Conservation (phyloP, 2,797 vertebrate species). For the Rhynchonycteris naso region DNA sequence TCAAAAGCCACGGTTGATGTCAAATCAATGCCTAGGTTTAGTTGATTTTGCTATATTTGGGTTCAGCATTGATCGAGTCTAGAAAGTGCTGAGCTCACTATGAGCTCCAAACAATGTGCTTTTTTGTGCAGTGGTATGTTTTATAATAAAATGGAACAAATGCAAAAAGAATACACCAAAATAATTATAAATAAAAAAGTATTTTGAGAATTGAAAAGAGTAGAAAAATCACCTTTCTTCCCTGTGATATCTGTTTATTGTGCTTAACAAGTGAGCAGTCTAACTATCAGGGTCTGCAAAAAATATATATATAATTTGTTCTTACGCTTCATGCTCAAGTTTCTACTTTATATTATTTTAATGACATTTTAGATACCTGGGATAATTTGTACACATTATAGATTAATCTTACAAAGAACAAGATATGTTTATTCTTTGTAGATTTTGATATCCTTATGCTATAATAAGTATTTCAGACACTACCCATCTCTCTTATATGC, state of each 20-base stretch:
- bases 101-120: conserved; percentile 48
- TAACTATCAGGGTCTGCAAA: background rate
- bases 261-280: background rate
- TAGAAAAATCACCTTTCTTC: background rate
- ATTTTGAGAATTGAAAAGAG: background rate
- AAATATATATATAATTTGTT: background rate
- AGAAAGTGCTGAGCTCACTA: conserved; percentile 51
- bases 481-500: background rate
- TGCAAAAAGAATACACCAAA: conserved; percentile 35
- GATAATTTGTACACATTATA: background rate
- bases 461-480: background rate
- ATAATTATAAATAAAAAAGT: background rate
- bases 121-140: conserved; percentile 31
- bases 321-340: background rate
- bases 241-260: background rate
- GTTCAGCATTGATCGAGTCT: conserved; percentile 69
- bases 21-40: conserved; percentile 73
- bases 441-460: background rate
- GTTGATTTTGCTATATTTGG: conserved; percentile 73
- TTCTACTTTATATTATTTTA: conserved; percentile 9
- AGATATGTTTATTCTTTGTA: conserved; percentile 1
- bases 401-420: background rate
- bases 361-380: background rate
- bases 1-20: conserved; percentile 71
- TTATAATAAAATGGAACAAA: conserved; percentile 2